Percentiles rank a stretch among this genome's conserved stretches.
Evolutionary conservation across 2,113 vertebrate genomes (phyloP).

Genomic region (Channa maculata): DNA sequence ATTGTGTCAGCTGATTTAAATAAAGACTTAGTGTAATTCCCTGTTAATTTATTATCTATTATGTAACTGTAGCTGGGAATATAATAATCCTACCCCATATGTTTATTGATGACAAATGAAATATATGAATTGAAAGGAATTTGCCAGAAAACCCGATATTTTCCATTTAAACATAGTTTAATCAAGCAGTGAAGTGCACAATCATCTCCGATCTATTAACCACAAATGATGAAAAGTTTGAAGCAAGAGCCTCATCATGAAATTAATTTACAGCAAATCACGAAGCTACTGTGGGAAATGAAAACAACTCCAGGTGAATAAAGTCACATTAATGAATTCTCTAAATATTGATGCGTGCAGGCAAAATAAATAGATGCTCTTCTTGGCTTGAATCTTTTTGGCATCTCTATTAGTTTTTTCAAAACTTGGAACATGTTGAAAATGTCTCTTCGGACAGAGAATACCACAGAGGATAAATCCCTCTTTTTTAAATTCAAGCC

Average conservation of each 20-base stretch:
- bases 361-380: slow-evolving; percentile 41
- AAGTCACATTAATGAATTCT: slow-evolving; percentile 42
- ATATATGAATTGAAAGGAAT: slow-evolving; percentile 31
- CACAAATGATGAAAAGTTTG: slow-evolving; percentile 25
- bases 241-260: slow-evolving; percentile 16
- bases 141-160: slow-evolving; percentile 23
- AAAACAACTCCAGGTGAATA: slow-evolving; percentile 47
- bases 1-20: no score
- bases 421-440: slow-evolving; percentile 50
- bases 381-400: slow-evolving; percentile 51
- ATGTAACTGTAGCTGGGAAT: background rate
- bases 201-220: slow-evolving; percentile 49
- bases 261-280: slow-evolving; percentile 16
- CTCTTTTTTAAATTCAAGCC: slow-evolving; percentile 18
- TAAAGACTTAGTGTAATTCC: no score
- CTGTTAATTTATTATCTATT: no score
- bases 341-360: slow-evolving; percentile 32
- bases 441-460: slow-evolving; percentile 46
- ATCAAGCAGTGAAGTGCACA: slow-evolving; percentile 15
- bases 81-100: slow-evolving; percentile 9
- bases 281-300: slow-evolving; percentile 26
- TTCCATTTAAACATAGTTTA: slow-evolving; percentile 30
- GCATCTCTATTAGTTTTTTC: slow-evolving; percentile 44
- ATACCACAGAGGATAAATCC: slow-evolving; percentile 47
- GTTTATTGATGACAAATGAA: slow-evolving; percentile 7